Base-by-base conservation (phyloP, 2,888 invertebrate species). In the Chouioia cunea region DNA sequence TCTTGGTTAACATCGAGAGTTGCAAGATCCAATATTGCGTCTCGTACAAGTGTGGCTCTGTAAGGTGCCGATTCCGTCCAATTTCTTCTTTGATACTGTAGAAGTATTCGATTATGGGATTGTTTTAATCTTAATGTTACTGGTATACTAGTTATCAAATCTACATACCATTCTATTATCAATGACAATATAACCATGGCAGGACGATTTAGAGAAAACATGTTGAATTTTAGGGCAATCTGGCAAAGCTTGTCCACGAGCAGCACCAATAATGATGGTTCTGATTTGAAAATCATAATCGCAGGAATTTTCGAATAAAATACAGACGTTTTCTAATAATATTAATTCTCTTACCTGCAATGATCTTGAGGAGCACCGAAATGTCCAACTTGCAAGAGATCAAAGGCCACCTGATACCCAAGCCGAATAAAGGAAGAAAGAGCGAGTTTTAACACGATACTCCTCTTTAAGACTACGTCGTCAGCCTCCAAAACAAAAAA, bases 351-450 rank as follows among this genome's bases (percentile, higher is more conserved):
- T 66, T 77, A 89, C 86, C 95, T 88, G 76, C 93, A 86, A 59
- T 95, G 87, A 0, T 93, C 94, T 82, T 95, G 95, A 0, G 95
- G 93, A 2, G 95, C 91, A 0, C 95, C 96, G 80, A 93, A 95
- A 81, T 92, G 91, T 0, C 95, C 95, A 0, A 95, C 94, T 86
- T 95, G 95, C 16, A 95, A 81, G 15, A 95, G 89, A 0, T 93
- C 95, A 80, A 95, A 94, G 0, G 93, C 91, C 75, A 93, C 94
- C 85, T 95, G 95, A 81, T 95, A 96, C 0, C 95, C 95, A 92
- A 95, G 95, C 54, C 91, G 90, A 22, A 94, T 80, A 16, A 95
- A 86, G 75, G 94, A 92, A 1, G 93, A 86, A 43, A 95, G 82
- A 0, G 94, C 92, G 75, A 95, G 83, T 85, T 95, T 95, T 57